Evolutionary conservation across 2,888 invertebrate species (phyloP).

Genomic region (Alitta virens): DNA sequence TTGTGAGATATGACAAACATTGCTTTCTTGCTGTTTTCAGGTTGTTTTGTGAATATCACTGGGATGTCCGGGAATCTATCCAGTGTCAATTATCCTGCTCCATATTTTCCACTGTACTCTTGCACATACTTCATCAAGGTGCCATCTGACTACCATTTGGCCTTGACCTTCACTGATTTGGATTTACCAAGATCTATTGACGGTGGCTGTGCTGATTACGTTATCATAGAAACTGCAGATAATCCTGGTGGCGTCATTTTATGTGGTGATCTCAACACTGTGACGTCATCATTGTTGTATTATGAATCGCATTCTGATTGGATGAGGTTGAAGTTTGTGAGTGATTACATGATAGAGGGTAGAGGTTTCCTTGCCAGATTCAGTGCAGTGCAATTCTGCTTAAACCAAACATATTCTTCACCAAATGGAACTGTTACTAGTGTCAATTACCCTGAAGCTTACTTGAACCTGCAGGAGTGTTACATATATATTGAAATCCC

Average conservation of each 20-base stretch:
- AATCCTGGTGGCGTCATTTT: not conserved
- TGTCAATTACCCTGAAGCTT: constrained; percentile 2
- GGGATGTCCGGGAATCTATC: not conserved
- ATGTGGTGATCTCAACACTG: not conserved
- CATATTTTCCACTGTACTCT: constrained; percentile 3
- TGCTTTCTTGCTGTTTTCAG: too few relatives aligned
- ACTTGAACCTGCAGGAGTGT: constrained; percentile 10
- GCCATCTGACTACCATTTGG: not conserved
- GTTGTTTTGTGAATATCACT: not conserved
- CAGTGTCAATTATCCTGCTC: not conserved
- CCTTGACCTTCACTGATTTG: not conserved
- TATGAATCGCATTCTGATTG: not conserved
- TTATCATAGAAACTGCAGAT: not conserved
- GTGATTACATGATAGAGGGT: constrained; percentile 1
- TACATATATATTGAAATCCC: not conserved
- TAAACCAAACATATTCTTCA: not conserved
- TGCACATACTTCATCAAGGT: constrained; percentile 6
- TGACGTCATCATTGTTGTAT: not conserved
- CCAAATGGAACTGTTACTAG: constrained; percentile 3
- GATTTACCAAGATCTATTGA: not conserved
- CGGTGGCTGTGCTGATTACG: constrained; percentile 6
- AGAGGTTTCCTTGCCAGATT: constrained; percentile 1
- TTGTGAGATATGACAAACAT: too few relatives aligned
- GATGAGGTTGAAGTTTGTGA: constrained; percentile 1
- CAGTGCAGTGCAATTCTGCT: not conserved